Base-by-base conservation (phyloP, 2,888 invertebrate species). In the Tanypteryx hageni region DNA sequence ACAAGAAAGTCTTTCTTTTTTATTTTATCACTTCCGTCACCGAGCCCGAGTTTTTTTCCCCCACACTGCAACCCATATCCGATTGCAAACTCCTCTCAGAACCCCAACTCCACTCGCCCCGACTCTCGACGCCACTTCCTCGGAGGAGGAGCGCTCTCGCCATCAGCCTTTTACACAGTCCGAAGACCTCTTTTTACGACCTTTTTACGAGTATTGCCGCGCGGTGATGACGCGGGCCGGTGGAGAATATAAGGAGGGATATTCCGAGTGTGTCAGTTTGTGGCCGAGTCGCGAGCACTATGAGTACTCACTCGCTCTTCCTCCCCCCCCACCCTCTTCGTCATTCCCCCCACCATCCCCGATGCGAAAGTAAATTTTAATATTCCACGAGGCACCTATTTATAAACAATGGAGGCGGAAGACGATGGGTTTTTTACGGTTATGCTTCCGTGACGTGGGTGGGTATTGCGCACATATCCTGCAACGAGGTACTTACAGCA, bases 321-420 rank as follows among this genome's bases (percentile, higher is more conserved):
- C 44, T 5, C 44, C 5, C 44, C 5, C 44, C 44, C 44, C 44
- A 1, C 44, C 3, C 44, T 5, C 5, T 44, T 5, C 44, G 1
- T 44, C 44, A 1, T 44, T 44, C 44, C 44, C 5, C 5, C 44
- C 44, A 1, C 44, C 44, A 44, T 44, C 44, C 44, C 44, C 44
- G 5, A 44, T 44, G 44, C 44, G 44, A 44, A 44, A 44, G 44
- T 44, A 44, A 44, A 44, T 44, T 44, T 44, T 44, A 44, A 44
- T 44, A 44, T 44, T 44, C 18, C 82, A 31, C 44, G 82, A n/a
- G 64, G 82, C 82, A 18, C n/a, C 82, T 82, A 82, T 82, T 82
- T 82, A 82, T 82, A 82, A 82, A 82, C 82, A 82, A 82, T 82
- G 31, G 82, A 82, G 82, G 16, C 18, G 44, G 10, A 56, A 44